Percentiles rank a stretch among this genome's conserved stretches.
phyloP scores from a whole-genome alignment of 1,140 invertebrate genomes.

The Zaprionus davidi region DNA sequence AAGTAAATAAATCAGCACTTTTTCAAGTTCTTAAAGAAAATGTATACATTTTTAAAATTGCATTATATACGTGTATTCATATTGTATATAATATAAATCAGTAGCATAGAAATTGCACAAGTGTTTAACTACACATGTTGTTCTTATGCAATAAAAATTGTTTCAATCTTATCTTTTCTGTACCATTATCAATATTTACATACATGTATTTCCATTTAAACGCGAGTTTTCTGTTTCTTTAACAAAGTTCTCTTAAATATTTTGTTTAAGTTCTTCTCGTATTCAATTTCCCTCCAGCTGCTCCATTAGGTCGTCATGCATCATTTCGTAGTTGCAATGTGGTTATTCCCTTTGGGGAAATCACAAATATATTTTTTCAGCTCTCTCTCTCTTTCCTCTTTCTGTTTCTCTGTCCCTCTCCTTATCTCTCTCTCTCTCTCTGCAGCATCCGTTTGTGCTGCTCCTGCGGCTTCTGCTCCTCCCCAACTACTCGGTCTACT shows the following conservation, averaged over 20 bases:
- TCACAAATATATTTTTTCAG: slow-evolving; percentile 33
- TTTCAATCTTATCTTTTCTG: no score
- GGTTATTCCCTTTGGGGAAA: slow-evolving; percentile 58
- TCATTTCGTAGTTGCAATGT: slow-evolving; percentile 30
- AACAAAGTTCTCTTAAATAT: background rate
- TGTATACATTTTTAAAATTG: no score
- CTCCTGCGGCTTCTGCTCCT: slow-evolving; percentile 10
- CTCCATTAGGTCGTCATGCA: slow-evolving; percentile 31
- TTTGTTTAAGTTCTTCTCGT: slow-evolving; percentile 9
- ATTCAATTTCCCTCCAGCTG: slow-evolving; percentile 39
- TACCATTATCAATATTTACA: background rate
- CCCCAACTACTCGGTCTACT: background rate
- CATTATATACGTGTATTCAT: no score
- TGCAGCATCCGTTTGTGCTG: slow-evolving; percentile 3
- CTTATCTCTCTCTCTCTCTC: background rate
- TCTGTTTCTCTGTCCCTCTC: background rate
- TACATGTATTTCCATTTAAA: background rate
- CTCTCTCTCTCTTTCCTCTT: background rate
- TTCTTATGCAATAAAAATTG: no score
- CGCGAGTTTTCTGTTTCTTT: background rate
- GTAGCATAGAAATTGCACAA: no score
- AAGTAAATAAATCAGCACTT: no score
- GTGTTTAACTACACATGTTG: no score
- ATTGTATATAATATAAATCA: no score
- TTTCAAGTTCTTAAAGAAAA: no score